Evolutionary conservation across 2,797 vertebrate genomes (phyloP).

Genomic region (Pseudocheirus occidentalis): DNA sequence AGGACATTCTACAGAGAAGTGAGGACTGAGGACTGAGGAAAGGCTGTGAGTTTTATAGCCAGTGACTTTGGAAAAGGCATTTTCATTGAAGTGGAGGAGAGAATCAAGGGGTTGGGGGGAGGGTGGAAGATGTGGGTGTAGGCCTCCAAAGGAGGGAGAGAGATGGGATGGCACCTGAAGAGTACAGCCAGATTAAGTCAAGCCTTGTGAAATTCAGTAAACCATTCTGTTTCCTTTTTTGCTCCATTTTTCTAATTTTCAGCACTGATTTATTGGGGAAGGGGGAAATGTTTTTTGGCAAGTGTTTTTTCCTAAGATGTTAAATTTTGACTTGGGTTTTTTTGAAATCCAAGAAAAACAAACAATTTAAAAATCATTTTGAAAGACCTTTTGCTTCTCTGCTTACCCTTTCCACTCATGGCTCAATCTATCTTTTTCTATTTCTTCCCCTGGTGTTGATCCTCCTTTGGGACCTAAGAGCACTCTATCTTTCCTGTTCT

Average conservation of each 20-base stretch:
- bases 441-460: neutral
- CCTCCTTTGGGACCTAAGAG: neutral
- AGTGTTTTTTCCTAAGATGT: neutral
- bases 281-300: neutral
- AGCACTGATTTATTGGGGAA: neutral
- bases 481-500: neutral
- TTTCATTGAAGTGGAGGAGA: neutral
- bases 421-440: neutral
- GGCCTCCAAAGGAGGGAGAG: neutral
- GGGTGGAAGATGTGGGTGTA: neutral
- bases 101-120: neutral
- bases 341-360: neutral
- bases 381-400: neutral
- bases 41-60: neutral
- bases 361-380: neutral
- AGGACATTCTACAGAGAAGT: neutral
- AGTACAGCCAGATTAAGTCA: neutral
- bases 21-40: neutral
- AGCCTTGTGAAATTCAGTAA: neutral
- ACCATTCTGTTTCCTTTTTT: neutral
- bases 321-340: neutral
- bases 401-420: neutral
- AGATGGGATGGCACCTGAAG: neutral
- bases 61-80: neutral
- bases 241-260: neutral